Base-by-base conservation (phyloP, 2,888 invertebrate species). In the Mimumesa dahlbomi region DNA sequence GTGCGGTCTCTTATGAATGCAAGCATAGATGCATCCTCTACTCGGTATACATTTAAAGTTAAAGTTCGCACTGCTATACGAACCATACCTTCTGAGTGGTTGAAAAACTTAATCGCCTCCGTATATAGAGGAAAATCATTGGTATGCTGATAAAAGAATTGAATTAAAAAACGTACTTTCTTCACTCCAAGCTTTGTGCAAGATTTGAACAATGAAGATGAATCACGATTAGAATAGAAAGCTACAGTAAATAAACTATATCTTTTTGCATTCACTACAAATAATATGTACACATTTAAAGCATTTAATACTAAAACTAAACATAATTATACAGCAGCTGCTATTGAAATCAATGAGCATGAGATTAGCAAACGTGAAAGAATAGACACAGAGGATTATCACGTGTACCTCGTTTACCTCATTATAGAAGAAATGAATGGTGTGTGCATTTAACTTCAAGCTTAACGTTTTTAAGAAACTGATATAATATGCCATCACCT, bases 401-500 rank as follows among this genome's bases (percentile, higher is more conserved):
- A 71, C 42, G 83, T 85, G 81, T 86, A 79, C 75, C 82, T 70
- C 75, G 86, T 91, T 92, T 91, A 95, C 97, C 93, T 99, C 99
- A 91, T 99, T 99, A 90, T 98, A 99, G 91, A 99, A 99, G 91
- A 99, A 99, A 90, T 99, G 99, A 87, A 99, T 98, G 1, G 99
- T 99, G 87, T 99, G 98, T 75, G 95, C 94, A 91, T 99, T 99
- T 53, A 99, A 91, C 91, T 99, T 99, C 61, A 99, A 92, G 82
- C 99, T 99, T 56, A 99, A 91, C 0, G 99, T 99, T 91, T 99
- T 99, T 79, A 99, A 91, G 90, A 99, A 99, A 50, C 99, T 98
- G 88, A 99, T 99, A 90, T 99, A 99, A 90, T 99, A 99, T 1
- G 99, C 98, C 98, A 99, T 98, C 48, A 99, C 98, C 92, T 99